Base-by-base conservation (phyloP, 2,113 vertebrate genomes). In the Epinephelus cyanopodus region DNA sequence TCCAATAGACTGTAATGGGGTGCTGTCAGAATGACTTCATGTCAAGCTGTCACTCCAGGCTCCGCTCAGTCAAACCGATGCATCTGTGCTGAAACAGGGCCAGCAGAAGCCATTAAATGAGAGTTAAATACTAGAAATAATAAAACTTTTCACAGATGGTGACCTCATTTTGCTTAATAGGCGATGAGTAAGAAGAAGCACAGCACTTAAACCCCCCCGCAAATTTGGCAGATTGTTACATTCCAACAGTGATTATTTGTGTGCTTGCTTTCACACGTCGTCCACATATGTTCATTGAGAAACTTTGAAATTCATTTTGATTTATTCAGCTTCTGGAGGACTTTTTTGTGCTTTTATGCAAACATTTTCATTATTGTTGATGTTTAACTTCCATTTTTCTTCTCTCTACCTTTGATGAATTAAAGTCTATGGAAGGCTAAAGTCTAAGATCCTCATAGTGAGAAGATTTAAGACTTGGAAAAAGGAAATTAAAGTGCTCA, bases 11-110 rank as follows among this genome's bases (percentile, higher is more conserved):
- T 65, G 47, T 65, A 83, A 70, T 87, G 39, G 58, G 37, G 27
- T 77, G 63, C 63, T 83, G 82, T 85, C 88, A 87, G 75, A 84
- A 62, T 29, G 64, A 60, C 61, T 84, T 84, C 29, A 47, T 67
- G 81, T 79, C 81, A 86, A 10, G 19, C 74, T 86, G 77, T 84
- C 77, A 75, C 57, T 81, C 81, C 19, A 33, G 54, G 63, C 66
- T 61, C 19, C 7, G 3, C 64, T 78, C 83, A 81, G n/a, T 74
- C 74, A 83, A 78, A 78, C 54, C 0, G 25, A 85, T 25, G 76
- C 27, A 56, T 77, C 3, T 65, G 17, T 29, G 61, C 42, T 68
- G 39, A 79, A 62, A 39, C 11, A 10, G 8, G 14, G 7, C 27
- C 56, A 19, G 12, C 66, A 52, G 27, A 66, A 64, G 15, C 18